A percentile compares a stretch with the other conserved stretches of the same genome.
Evolutionary conservation across 2,113 vertebrate genomes (phyloP).

Genomic region (Stercorarius parasiticus): DNA sequence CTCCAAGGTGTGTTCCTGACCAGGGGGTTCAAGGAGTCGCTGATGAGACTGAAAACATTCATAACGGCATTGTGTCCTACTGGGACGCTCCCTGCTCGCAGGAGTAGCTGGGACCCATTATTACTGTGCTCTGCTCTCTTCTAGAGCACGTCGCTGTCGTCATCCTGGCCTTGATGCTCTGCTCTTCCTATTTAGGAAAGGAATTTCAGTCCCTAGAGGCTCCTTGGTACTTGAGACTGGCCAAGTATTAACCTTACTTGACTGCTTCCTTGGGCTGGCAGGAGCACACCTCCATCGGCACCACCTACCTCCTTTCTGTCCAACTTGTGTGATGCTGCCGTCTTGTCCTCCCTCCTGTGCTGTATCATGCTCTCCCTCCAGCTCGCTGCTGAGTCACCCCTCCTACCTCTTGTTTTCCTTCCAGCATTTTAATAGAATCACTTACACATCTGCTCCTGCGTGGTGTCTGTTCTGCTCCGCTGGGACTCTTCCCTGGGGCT

Average conservation of each 20-base stretch:
- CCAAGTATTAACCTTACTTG: neutral
- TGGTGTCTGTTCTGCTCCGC: neutral
- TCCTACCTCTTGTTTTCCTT: constrained; percentile 34
- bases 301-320: neutral
- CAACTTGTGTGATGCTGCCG: neutral
- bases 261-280: neutral
- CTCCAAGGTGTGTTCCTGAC: neutral
- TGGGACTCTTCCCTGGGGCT: neutral
- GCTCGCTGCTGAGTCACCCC: constrained; percentile 9
- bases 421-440: neutral
- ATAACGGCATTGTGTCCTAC: accelerated
- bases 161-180: neutral
- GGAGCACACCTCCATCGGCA: neutral
- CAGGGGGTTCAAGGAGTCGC: neutral
- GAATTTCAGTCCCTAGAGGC: neutral
- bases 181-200: neutral
- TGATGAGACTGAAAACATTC: neutral
- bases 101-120: neutral
- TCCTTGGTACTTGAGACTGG: neutral
- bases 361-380: neutral
- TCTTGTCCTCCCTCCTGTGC: neutral
- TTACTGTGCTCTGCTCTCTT: neutral
- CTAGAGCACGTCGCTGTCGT: neutral
- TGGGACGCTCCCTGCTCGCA: accelerated
- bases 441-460: neutral